Evolutionary conservation across 2,888 invertebrate genomes (phyloP), one percentile per base, ranked within the genome.

Genomic region (Dromius quadrimaculatus): DNA sequence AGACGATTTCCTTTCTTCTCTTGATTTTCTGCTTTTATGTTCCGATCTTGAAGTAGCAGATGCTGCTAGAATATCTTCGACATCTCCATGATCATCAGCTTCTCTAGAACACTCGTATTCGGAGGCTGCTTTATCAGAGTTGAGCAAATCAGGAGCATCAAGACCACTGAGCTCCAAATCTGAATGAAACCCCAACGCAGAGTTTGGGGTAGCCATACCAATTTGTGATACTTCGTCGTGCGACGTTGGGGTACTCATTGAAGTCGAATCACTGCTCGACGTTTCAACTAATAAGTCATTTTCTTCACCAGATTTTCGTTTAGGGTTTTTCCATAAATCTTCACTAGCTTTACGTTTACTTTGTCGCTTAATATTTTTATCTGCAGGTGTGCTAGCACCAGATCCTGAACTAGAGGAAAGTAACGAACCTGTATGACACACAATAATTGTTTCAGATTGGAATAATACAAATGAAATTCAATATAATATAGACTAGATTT

Each of bases 151-250:
- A 0, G 85, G 82, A 0, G 88, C 84, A 75, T 90, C 90, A 76
- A 89, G 82, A 5, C 84, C 87, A 0, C 89, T 87, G 54, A 90
- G 82, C 74, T 90, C 90, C 65, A 89, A 76, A 75, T 88, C 88
- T 0, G 88, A 87, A 5, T 86, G 85, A 80, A 88, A 87, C 78
- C 87, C 88, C 77, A 85, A 85, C 0, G 85, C 82, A 0, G 85
- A 84, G 5, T 84, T 85, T 0, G 86, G 85, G 0, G 85, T 86
- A 2, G 83, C 82, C n/a, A 83, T 82, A 71, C 83, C 80, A 8
- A 83, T 82, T 64, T 87, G 87, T 45, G 82, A 82, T 1, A 80
- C 76, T 6, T 81, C 81, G 47, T 85, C 85, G 17, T 81, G 81
- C 71, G 83, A 81, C 62, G 85, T 83, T 45, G 85, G 85, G 62